Base-by-base conservation (phyloP, 2,113 vertebrate species). In the Eubucco bourcierii region DNA sequence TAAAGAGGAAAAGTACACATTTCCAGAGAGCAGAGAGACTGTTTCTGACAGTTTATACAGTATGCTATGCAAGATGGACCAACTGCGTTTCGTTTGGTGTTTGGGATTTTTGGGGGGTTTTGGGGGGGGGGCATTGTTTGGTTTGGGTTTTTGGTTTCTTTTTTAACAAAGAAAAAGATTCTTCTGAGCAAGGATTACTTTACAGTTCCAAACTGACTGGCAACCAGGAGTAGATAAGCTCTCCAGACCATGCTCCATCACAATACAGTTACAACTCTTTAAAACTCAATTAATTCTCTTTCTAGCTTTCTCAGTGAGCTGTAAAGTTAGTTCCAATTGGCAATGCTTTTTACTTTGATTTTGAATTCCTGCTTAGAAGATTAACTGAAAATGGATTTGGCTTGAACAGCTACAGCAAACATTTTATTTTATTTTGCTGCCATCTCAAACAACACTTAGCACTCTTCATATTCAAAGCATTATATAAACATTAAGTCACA, bases 371-470 rank as follows among this genome's bases (percentile, higher is more conserved):
- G 55, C 87, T 94, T 89, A 91, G 84, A 95, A 92, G 84, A 96
- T 84, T 87, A 84, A 90, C 92, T 96, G 90, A 82, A 93, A 95
- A 94, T 88, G 83, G 73, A 83, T 87, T 96, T 93, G 94, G 88
- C 87, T 88, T 1, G 2, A 94, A 76, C 84, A 94, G 88, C 86
- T 87, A 78, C 75, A 83, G 39, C 0, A 6, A 93, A 95, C 92
- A 93, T 71, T 96, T 88, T 95, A 93, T 94, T 95, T 95, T 93
- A 80, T 93, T 96, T 94, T 93, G 94, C 91, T 96, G 92, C 89
- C 90, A 94, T 95, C 89, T 85, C 95, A 89, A 95, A 94, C 84
- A 96, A 96, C 95, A 94, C 87, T 96, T 94, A 87, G 75, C 84
- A 85, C 87, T 94, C 87, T 89, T 50, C 87, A 70, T 89, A 89